Evolutionary conservation across 2,797 vertebrate genomes (phyloP).

Genomic region (Salmo trutta): DNA sequence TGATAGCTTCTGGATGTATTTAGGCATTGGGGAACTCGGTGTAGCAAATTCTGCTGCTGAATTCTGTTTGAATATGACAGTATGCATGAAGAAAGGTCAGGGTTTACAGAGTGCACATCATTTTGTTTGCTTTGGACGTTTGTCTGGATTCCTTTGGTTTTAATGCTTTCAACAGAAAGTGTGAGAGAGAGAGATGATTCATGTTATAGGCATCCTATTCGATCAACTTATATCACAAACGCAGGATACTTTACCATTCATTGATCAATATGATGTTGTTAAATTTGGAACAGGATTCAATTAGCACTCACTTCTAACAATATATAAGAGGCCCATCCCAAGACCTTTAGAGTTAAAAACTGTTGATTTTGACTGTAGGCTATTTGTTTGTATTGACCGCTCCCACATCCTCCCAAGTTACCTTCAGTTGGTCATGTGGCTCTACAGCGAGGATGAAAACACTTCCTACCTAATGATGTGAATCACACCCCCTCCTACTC

Average conservation of each 20-base stretch:
- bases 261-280: not conserved
- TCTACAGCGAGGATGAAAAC: conserved; percentile 69
- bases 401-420: conserved; percentile 69
- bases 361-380: not conserved
- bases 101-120: conserved; percentile 31
- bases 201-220: not conserved
- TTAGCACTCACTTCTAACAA: not conserved
- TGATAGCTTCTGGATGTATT: not conserved
- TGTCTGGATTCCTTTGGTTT: conserved; percentile 30
- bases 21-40: conserved; percentile 11
- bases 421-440: conserved; percentile 61
- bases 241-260: not conserved
- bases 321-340: not conserved
- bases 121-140: conserved; percentile 34
- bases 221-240: not conserved
- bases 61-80: conserved; percentile 53
- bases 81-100: conserved; percentile 31
- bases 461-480: conserved; percentile 69
- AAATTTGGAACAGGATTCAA: not conserved
- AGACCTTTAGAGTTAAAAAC: not conserved
- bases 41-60: conserved; percentile 31
- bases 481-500: conserved; percentile 56
- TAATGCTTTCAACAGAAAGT: conserved; percentile 5
- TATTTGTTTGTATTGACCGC: conserved; percentile 45
- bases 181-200: not conserved